phyloP scores from a whole-genome alignment of 2,113 vertebrate genomes.

The Anguilla rostrata region DNA sequence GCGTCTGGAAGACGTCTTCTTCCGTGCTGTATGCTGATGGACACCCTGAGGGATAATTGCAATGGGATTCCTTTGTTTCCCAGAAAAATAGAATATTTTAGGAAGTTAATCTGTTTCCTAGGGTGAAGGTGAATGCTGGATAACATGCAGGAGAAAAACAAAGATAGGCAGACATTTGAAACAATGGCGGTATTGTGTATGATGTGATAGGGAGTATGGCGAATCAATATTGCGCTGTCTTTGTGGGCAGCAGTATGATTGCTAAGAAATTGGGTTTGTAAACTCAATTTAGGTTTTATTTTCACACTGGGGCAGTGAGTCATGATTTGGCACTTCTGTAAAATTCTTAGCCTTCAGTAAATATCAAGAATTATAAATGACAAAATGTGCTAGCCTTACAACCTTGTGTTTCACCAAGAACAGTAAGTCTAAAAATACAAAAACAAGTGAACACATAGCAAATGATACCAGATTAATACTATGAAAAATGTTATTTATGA shows the following conservation, averaged over 20 bases:
- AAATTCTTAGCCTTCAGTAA: too few species aligned
- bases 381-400: too few species aligned
- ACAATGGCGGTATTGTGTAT: neutral
- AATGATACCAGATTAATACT: too few species aligned
- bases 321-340: too few species aligned
- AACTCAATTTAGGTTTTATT: too few species aligned
- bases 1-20: neutral
- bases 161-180: neutral
- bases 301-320: too few species aligned
- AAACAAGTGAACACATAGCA: too few species aligned
- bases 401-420: too few species aligned
- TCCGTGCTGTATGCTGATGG: neutral
- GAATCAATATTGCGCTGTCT: neutral
- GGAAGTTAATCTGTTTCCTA: neutral
- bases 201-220: neutral
- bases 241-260: neutral
- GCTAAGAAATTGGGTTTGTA: neutral
- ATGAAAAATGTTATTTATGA: too few species aligned
- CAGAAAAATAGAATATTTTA: neutral
- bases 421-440: too few species aligned
- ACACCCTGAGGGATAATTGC: neutral
- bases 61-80: neutral
- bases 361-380: too few species aligned
- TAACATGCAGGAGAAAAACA: neutral
- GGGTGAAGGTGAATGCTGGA: neutral